phyloP scores from a whole-genome alignment of 2,888 invertebrate genomes.

The Eilema caniola region DNA sequence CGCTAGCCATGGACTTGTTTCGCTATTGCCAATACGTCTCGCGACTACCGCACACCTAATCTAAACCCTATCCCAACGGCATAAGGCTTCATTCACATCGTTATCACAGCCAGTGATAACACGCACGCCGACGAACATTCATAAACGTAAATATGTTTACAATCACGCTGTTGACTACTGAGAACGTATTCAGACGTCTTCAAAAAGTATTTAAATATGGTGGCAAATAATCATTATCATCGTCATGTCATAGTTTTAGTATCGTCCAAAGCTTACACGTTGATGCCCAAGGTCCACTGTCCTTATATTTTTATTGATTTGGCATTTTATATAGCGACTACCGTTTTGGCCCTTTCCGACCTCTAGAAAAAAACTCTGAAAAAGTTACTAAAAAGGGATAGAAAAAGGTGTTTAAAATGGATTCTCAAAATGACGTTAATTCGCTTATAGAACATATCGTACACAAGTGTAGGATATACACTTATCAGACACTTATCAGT shows the following conservation, averaged over 20 bases:
- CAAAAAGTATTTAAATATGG: too few relatives aligned
- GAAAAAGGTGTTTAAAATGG: background rate
- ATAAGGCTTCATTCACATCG: constrained; percentile 67
- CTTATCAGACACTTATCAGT: background rate
- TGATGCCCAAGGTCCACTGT: background rate
- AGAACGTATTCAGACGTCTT: constrained; percentile 20
- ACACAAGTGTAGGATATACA: background rate
- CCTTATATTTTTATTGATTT: background rate
- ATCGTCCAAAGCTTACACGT: background rate
- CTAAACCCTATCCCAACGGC: constrained; percentile 57
- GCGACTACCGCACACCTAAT: constrained; percentile 56
- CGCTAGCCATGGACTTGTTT: constrained; percentile 78
- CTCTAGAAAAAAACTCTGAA: background rate
- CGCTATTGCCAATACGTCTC: constrained; percentile 61
- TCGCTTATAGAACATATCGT: background rate
- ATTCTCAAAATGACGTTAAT: background rate
- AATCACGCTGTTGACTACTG: constrained; percentile 35
- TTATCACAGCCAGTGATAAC: constrained; percentile 81
- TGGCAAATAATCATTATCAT: background rate
- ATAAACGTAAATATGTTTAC: constrained; percentile 65
- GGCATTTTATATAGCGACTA: background rate
- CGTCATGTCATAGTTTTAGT: background rate
- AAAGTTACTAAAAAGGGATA: background rate
- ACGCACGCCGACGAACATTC: constrained; percentile 56
- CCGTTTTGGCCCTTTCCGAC: background rate